Evolutionary conservation across 2,888 invertebrate species (phyloP), one percentile per base, ranked within the genome.

Genomic region (Amblyteles armatorius): DNA sequence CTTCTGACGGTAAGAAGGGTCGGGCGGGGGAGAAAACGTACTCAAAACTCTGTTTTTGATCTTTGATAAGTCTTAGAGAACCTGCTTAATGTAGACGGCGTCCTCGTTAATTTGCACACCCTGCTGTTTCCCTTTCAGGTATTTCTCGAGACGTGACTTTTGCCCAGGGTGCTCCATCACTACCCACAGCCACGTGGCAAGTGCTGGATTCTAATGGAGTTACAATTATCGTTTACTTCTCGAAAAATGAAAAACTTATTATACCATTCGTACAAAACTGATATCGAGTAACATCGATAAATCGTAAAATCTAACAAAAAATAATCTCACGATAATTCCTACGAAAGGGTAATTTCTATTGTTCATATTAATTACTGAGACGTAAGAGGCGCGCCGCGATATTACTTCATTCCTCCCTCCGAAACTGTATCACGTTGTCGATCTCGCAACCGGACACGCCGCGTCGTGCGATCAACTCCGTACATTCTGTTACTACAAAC

Each of bases 111-210:
- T 88, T 89, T 88, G 87, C 74, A 92, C 89, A 79, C 92, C 92
- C 79, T 90, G 91, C 68, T 87, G 90, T 85, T 90, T 92, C 79
- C 90, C 90, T 87, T 90, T 91, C 83, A 90, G 88, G 86, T 91
- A 88, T 84, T 91, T 92, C 87, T 90, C 88, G 83, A 93, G 93
- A 73, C 94, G 91, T 78, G 92, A 91, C 83, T 91, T 92, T 90
- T 94, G 94, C 79, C 92, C 89, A 80, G 90, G 86, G 82, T 93
- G 91, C 79, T 94, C 92, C 90, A 94, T 93, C 87, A 94, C 93
- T 86, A 94, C 93, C 94, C 94, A 94, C 84, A 94, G 93, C 94
- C 94, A 95, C 82, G 94, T 94, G 84, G 94, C 94, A 88, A 94
- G 93, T 86, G 94, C 94, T 36, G 94, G 94, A 91, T 94, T 94